Base-by-base conservation (phyloP, 2,888 invertebrate genomes). In the Mythimna loreyi region DNA sequence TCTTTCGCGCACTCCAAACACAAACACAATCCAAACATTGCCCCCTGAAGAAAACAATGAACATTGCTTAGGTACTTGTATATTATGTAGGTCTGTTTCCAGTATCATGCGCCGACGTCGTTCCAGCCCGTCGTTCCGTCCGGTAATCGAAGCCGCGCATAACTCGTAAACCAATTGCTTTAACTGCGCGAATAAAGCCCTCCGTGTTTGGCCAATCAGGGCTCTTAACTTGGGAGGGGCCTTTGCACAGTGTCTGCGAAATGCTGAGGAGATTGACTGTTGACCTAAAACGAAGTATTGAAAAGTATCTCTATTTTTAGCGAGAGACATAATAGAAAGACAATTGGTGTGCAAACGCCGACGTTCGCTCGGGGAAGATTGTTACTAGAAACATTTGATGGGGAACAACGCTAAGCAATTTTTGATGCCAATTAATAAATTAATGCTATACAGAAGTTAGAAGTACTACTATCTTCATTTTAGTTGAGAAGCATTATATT, bases 161-260 rank as follows among this genome's bases (percentile, higher is more conserved):
- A 49, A 63, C 45, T 56, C 19, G 30, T 57, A 23, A 40, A 33
- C 23, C 56, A 56, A 55, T 53, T 72, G 72, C 57, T 67, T 52
- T 75, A 75, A 67, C 28, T 67, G 72, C 52, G 67, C 75, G 13
- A 75, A 30, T 72, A 57, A 75, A 67, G 52, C 45, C 72, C 72
- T 72, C 52, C 30, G 11, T 66, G 67, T 43, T 55, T 13, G 28
- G 21, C 75, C 70, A 71, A 71, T 74, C 47, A 74, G 53, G 40
- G 40, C 74, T 11, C 30, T 19, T 36, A 40, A 47, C 62, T 28
- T 36, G 62, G 16, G 53, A 53, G 74, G 53, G 74, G 53, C 23
- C 45, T 40, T 7, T 25, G 36, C 8, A 43, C 74, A 36, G 6
- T 45, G n/a, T 52, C 25, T 60, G 33, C 50, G n/a, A 16, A 62